Evolutionary conservation across 2,797 vertebrate species (phyloP).

Genomic region (Thunnus albacares): DNA sequence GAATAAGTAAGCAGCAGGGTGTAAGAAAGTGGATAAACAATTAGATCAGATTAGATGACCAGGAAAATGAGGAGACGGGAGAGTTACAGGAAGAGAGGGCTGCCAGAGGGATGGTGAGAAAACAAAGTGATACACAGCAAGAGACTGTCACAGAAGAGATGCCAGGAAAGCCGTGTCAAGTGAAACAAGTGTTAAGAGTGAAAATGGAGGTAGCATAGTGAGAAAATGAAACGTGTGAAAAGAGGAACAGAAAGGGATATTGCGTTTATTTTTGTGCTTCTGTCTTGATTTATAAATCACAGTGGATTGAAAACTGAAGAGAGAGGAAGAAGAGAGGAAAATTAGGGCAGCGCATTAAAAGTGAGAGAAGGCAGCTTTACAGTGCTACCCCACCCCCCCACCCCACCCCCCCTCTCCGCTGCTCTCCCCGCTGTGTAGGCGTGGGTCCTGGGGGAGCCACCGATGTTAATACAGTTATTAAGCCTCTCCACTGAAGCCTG

Average conservation of each 20-base stretch:
- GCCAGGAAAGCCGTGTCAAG: background rate
- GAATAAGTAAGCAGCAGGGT: constrained; percentile 27
- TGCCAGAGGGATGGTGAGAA: background rate
- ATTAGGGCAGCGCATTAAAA: constrained; percentile 62
- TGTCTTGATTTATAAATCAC: constrained; percentile 36
- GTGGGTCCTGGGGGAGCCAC: constrained; percentile 75
- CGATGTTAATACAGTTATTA: constrained; percentile 85
- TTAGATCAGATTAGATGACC: constrained; percentile 9
- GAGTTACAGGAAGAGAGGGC: constrained; percentile 10
- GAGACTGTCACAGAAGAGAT: background rate
- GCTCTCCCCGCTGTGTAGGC: constrained; percentile 63
- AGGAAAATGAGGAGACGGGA: constrained; percentile 23
- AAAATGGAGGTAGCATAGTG: constrained; percentile 3
- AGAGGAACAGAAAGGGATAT: background rate
- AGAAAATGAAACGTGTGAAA: background rate
- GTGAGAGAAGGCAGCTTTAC: constrained; percentile 52
- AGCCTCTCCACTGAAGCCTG: constrained; percentile 82
- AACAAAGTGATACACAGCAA: constrained; percentile 1
- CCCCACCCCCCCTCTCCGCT: background rate
- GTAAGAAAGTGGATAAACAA: constrained; percentile 4
- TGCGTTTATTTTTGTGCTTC: background rate
- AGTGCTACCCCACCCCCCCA: background rate
- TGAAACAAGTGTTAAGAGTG: constrained; percentile 1
- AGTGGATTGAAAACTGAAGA: constrained; percentile 2
- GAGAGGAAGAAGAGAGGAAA: constrained; percentile 38